Evolutionary conservation across 2,797 vertebrate species (phyloP).

Genomic region (Sebastes itinus): DNA sequence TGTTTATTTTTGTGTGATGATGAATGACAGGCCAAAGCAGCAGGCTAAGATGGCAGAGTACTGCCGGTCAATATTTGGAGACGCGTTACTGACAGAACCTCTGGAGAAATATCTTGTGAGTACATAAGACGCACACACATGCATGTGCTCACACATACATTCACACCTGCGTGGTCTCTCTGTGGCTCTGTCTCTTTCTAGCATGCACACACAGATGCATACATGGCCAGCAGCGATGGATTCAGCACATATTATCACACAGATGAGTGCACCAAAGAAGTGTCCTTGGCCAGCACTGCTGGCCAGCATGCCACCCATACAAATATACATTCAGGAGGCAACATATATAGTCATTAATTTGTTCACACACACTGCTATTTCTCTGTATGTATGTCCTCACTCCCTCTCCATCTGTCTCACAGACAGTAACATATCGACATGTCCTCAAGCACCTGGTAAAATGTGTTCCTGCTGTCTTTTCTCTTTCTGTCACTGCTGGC

Average conservation of each 20-base stretch:
- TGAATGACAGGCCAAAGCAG: constrained; percentile 89
- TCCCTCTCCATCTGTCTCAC: background rate
- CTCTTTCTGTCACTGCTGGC: constrained; percentile 41
- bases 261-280: constrained; percentile 33
- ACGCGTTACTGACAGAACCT: constrained; percentile 91
- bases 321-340: background rate
- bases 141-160: background rate
- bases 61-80: constrained; percentile 96
- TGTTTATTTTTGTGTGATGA: constrained; percentile 41
- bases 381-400: background rate
- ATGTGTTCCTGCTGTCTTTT: constrained; percentile 23
- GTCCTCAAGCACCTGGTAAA: constrained; percentile 26
- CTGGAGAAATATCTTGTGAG: constrained; percentile 96
- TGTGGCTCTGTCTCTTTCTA: background rate
- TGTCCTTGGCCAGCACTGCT: constrained; percentile 40
- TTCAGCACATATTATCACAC: constrained; percentile 40
- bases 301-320: background rate
- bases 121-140: constrained; percentile 36
- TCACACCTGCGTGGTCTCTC: constrained; percentile 9
- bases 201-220: constrained; percentile 2
- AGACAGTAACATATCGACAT: constrained; percentile 16
- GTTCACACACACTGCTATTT: background rate
- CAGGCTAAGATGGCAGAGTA: constrained; percentile 99
- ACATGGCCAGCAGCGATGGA: constrained; percentile 20
- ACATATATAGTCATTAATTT: background rate